Evolutionary conservation across 1,140 invertebrate genomes (phyloP).

Genomic region (Zophobas atratus): DNA sequence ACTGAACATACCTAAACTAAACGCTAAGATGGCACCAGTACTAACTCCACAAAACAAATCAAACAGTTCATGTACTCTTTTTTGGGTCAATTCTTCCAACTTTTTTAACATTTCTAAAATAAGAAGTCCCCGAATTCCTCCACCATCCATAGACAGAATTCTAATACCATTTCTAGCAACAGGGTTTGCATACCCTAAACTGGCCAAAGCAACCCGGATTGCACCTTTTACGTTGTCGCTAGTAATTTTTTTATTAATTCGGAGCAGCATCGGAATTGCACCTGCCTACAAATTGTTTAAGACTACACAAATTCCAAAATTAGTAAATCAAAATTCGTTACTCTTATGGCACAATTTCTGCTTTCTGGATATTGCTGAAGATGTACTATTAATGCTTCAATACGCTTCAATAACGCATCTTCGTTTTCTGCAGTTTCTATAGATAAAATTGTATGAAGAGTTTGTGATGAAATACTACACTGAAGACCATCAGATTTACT

Average conservation of each 20-base stretch:
- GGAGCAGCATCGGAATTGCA: constrained; percentile 75
- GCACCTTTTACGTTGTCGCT: constrained; percentile 67
- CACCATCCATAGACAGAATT: constrained; percentile 91
- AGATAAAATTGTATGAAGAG: constrained; percentile 77
- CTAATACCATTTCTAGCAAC: constrained; percentile 82
- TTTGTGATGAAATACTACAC: constrained; percentile 76
- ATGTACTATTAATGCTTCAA: constrained; percentile 80
- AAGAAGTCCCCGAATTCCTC: constrained; percentile 88
- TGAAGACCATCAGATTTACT: constrained; percentile 66
- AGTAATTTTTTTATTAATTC: constrained; percentile 67
- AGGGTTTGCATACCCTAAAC: constrained; percentile 83
- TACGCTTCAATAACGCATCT: constrained; percentile 51
- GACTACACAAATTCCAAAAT: constrained; percentile 31
- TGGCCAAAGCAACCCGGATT: constrained; percentile 77
- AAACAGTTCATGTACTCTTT: constrained; percentile 81
- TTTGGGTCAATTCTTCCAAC: constrained; percentile 82
- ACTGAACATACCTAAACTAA: constrained; percentile 72
- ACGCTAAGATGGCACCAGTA: constrained; percentile 86
- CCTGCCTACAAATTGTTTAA: constrained; percentile 71
- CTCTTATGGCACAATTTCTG: constrained; percentile 80
- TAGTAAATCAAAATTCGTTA: constrained; percentile 62
- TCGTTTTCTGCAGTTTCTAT: constrained; percentile 73
- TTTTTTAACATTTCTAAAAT: constrained; percentile 86
- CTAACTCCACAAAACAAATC: constrained; percentile 95
- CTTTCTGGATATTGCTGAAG: constrained; percentile 81